A percentile compares a stretch with the other conserved stretches of the same genome.
phyloP scores from a whole-genome alignment of 2,888 invertebrate genomes.

The Callyntrura sp. region DNA sequence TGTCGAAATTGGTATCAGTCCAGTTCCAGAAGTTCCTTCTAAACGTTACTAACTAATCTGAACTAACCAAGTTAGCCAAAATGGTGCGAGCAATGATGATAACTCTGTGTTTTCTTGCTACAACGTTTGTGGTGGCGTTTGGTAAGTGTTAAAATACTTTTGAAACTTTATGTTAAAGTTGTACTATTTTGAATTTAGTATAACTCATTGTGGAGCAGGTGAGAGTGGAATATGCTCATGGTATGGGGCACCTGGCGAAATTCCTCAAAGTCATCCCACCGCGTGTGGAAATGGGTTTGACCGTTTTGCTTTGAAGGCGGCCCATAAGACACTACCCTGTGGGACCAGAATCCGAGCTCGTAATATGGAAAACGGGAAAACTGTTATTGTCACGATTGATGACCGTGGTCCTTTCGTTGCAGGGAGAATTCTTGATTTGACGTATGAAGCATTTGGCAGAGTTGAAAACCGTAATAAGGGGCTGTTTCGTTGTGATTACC shows the following conservation, averaged over 20 bases:
- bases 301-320: conserved; percentile 65
- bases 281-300: conserved; percentile 77
- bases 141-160: too few relatives aligned
- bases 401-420: conserved; percentile 73
- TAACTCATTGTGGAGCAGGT: too few relatives aligned
- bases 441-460: conserved; percentile 76
- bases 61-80: too few relatives aligned
- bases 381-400: conserved; percentile 77
- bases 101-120: too few relatives aligned
- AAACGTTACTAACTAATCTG: too few relatives aligned
- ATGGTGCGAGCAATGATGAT: too few relatives aligned
- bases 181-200: too few relatives aligned
- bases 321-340: conserved; percentile 71
- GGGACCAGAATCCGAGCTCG: conserved; percentile 78
- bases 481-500: conserved; percentile 70
- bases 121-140: too few relatives aligned
- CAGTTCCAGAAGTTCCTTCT: too few relatives aligned
- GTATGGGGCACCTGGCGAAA: conserved; percentile 80
- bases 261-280: conserved; percentile 79
- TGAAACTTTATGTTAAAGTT: too few relatives aligned
- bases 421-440: conserved; percentile 79
- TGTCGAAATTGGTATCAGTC: too few relatives aligned
- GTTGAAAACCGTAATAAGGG: conserved; percentile 77
- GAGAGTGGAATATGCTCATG: conserved; percentile 69
- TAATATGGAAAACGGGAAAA: conserved; percentile 69